Conservation (phyloP, 1,140 invertebrate genomes). For the Pararge aegeria region DNA sequence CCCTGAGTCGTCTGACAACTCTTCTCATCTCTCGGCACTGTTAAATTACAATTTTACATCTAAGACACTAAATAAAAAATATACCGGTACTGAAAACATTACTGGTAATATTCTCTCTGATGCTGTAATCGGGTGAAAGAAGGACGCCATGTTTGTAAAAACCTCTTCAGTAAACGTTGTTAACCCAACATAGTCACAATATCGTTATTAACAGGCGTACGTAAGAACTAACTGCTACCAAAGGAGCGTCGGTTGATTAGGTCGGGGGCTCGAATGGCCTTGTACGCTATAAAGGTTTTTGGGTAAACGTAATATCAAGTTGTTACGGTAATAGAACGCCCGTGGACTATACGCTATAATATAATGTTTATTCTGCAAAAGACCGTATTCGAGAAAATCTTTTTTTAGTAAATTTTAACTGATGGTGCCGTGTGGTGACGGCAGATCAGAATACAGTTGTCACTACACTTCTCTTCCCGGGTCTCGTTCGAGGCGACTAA, state of each 20-base stretch:
- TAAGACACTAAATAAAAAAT: no score
- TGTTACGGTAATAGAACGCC: conserved; percentile 60
- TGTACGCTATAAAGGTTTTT: conserved; percentile 62
- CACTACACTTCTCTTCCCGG: no score
- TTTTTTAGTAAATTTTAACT: background rate
- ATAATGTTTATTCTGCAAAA: background rate
- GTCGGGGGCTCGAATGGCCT: conserved; percentile 37
- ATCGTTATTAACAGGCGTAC: conserved; percentile 6
- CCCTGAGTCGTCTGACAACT: no score
- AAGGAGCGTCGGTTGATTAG: conserved; percentile 55
- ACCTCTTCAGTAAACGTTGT: background rate
- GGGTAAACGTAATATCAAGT: conserved; percentile 68
- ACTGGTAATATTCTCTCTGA: no score
- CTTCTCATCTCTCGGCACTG: no score
- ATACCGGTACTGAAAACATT: no score
- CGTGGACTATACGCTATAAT: background rate
- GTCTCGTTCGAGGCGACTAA: no score
- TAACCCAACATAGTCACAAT: conserved; percentile 7
- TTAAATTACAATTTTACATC: no score
- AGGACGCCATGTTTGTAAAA: background rate
- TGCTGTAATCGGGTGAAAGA: no score
- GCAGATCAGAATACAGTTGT: no score
- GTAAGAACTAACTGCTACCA: conserved; percentile 34
- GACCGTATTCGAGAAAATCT: background rate
- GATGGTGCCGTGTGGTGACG: no score